Percentiles rank a stretch among this genome's conserved stretches.
phyloP scores from a whole-genome alignment of 2,113 vertebrate species.

The Callocephalon fimbriatum region DNA sequence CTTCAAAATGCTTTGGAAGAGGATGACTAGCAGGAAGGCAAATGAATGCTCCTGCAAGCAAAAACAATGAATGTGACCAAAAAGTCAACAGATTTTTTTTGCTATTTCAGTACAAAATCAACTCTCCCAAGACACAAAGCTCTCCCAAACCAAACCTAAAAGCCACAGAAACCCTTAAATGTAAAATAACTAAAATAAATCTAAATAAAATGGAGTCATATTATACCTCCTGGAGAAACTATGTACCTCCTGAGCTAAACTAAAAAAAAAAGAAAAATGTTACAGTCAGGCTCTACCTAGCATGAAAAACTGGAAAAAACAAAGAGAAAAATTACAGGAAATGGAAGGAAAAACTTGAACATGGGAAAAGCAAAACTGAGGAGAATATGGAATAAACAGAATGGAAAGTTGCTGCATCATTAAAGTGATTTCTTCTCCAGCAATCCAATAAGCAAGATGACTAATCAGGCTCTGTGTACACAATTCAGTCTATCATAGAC shows the following conservation, averaged over 20 bases:
- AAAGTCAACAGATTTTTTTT: conserved; percentile 6
- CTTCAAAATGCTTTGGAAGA: conserved; percentile 5
- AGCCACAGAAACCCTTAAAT: neutral
- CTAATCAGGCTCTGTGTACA: neutral
- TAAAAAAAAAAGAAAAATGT: neutral
- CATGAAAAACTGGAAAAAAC: neutral
- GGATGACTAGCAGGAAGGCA: neutral
- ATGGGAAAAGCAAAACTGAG: neutral
- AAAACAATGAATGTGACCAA: neutral
- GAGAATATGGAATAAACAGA: neutral
- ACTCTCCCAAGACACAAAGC: neutral
- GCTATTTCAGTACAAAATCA: conserved; percentile 13
- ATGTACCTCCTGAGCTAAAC: neutral
- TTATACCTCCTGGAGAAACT: neutral
- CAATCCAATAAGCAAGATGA: neutral
- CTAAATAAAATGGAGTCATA: neutral
- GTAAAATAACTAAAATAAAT: neutral
- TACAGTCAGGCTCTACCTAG: neutral
- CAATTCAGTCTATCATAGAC: neutral
- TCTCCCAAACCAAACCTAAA: neutral
- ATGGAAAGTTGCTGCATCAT: neutral
- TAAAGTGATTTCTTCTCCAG: neutral
- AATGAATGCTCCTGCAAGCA: neutral
- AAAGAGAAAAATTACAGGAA: neutral
- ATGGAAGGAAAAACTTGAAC: neutral